Evolutionary conservation across 2,113 vertebrate species (phyloP).

Genomic region (Eurystomus gularis): DNA sequence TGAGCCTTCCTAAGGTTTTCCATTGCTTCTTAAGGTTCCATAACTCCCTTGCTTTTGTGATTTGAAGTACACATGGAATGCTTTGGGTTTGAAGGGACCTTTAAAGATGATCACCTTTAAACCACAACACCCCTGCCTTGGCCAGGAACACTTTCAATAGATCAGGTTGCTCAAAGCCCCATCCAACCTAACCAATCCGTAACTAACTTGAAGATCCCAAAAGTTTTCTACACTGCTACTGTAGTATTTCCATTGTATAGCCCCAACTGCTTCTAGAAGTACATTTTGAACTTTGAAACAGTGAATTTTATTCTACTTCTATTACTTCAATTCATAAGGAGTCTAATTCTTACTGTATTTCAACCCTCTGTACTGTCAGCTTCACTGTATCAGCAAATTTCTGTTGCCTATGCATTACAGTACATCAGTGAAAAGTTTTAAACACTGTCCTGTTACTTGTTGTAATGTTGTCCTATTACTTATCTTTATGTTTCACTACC

Average conservation of each 20-base stretch:
- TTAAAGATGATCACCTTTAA: not conserved
- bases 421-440: not conserved
- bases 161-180: not conserved
- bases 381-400: not conserved
- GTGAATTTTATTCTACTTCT: not conserved
- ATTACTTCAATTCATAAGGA: not conserved
- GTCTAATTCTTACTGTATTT: not conserved
- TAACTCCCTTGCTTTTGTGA: not conserved
- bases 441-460: not conserved
- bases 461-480: not conserved
- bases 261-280: not conserved
- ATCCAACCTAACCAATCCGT: not conserved
- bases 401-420: not conserved
- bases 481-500: not conserved
- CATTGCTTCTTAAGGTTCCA: too few relatives aligned
- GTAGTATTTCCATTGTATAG: not conserved
- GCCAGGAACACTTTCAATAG: not conserved
- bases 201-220: not conserved
- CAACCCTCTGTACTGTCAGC: not conserved
- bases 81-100: not conserved
- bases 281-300: not conserved
- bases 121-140: not conserved
- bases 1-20: too few relatives aligned
- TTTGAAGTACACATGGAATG: not conserved
- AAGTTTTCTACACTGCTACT: not conserved